Conservation (phyloP, 2,113 vertebrate species). For the Motacilla alba region DNA sequence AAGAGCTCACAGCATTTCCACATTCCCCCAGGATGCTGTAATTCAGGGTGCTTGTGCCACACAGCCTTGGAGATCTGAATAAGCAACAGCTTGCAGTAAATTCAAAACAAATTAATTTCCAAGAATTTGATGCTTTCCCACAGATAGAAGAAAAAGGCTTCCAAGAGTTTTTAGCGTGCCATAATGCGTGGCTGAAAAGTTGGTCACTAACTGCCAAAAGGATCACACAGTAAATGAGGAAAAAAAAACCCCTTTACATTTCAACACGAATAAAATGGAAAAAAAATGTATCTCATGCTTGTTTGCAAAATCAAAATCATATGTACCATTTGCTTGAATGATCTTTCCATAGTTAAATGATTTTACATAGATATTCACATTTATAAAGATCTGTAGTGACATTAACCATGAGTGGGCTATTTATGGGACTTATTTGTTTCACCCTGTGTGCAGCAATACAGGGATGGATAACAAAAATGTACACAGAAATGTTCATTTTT, state of each 20-base stretch:
- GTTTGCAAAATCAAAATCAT: neutral
- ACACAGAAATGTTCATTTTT: neutral
- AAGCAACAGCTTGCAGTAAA: constrained; percentile 58
- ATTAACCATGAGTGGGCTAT: neutral
- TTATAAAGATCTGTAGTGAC: neutral
- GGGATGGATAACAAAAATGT: neutral
- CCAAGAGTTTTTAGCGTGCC: constrained; percentile 7
- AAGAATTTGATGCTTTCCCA: constrained; percentile 58
- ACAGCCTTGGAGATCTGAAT: constrained; percentile 34
- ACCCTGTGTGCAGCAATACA: neutral
- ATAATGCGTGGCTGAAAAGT: neutral
- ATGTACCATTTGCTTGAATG: neutral
- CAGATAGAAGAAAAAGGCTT: neutral
- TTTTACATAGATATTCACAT: neutral
- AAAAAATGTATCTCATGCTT: neutral
- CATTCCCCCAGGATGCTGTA: constrained; percentile 38
- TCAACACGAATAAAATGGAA: neutral
- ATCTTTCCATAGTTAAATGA: neutral
- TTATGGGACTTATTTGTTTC: neutral
- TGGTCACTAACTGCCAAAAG: neutral
- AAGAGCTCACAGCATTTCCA: constrained; percentile 24
- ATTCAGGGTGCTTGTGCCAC: constrained; percentile 32
- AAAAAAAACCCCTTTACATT: neutral
- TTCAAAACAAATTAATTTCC: constrained; percentile 57
- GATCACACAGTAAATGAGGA: neutral